Percentiles rank a stretch among this genome's conserved stretches.
phyloP scores from a whole-genome alignment of 2,797 vertebrate genomes.

The Alauda arvensis region DNA sequence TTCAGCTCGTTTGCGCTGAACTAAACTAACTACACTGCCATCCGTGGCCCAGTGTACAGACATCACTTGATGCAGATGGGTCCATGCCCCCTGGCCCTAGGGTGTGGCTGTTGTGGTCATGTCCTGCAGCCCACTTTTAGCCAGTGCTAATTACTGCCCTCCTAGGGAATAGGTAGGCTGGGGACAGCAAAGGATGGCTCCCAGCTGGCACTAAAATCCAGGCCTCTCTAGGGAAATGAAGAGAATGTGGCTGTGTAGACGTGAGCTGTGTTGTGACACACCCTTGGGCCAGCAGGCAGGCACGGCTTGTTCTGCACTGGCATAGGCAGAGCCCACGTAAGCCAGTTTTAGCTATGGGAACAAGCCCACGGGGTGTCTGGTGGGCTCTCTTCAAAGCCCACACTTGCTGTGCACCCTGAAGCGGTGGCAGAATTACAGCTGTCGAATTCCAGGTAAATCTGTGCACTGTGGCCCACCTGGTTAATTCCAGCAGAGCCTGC shows the following conservation, averaged over 20 bases:
- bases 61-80: not conserved
- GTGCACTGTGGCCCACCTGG: accelerated
- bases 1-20: accelerated
- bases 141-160: not conserved
- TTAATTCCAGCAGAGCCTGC: not conserved
- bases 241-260: not conserved
- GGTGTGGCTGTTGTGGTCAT: accelerated
- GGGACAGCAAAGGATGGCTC: not conserved
- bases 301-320: not conserved
- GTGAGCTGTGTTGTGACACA: not conserved
- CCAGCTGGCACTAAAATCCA: not conserved
- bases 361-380: not conserved
- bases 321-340: accelerated
- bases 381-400: not conserved
- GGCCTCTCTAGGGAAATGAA: not conserved
- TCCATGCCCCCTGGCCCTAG: not conserved
- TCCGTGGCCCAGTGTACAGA: accelerated
- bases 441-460: not conserved
- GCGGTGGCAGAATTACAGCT: not conserved
- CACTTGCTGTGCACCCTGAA: not conserved
- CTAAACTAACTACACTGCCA: too few species aligned
- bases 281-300: not conserved
- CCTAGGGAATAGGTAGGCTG: accelerated
- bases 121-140: not conserved
- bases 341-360: not conserved